Conservation (phyloP, 1,140 invertebrate genomes). For the Drosophila bocqueti region DNA sequence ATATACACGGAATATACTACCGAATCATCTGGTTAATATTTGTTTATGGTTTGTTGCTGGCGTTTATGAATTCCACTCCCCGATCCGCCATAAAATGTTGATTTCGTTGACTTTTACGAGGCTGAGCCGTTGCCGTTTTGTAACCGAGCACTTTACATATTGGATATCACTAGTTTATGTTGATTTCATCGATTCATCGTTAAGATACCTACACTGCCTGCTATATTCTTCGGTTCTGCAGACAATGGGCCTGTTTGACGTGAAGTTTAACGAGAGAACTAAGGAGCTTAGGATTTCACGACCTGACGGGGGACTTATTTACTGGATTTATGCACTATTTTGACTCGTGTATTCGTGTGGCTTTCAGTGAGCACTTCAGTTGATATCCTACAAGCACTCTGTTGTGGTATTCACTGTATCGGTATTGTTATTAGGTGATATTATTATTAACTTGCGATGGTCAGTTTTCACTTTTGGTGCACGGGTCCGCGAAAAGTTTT, state of each 20-base stretch:
- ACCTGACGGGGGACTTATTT: conserved; percentile 39
- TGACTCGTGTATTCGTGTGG: conserved; percentile 37
- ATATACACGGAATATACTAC: conserved; percentile 36
- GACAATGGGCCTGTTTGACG: conserved; percentile 34
- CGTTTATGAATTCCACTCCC: conserved; percentile 44
- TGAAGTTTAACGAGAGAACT: conserved; percentile 51
- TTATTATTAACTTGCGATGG: not conserved
- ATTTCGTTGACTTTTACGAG: conserved; percentile 68
- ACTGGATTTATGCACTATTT: conserved; percentile 25
- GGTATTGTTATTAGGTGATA: not conserved
- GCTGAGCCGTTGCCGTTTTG: conserved; percentile 57
- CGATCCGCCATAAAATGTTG: conserved; percentile 48
- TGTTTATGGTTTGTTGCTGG: conserved; percentile 44
- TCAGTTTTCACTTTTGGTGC: conserved; percentile 13
- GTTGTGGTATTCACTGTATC: conserved; percentile 9
- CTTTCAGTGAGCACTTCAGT: conserved; percentile 46
- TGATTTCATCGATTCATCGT: conserved; percentile 61
- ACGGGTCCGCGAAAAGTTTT: conserved; percentile 23
- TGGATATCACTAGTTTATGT: conserved; percentile 75
- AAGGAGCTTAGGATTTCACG: conserved; percentile 73
- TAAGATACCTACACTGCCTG: conserved; percentile 23
- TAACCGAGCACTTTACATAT: conserved; percentile 64
- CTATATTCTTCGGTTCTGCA: conserved; percentile 32
- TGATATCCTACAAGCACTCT: conserved; percentile 21
- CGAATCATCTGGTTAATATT: conserved; percentile 38